Evolutionary conservation across 1,140 invertebrate species (phyloP).

Genomic region (Drosophila neocordata): DNA sequence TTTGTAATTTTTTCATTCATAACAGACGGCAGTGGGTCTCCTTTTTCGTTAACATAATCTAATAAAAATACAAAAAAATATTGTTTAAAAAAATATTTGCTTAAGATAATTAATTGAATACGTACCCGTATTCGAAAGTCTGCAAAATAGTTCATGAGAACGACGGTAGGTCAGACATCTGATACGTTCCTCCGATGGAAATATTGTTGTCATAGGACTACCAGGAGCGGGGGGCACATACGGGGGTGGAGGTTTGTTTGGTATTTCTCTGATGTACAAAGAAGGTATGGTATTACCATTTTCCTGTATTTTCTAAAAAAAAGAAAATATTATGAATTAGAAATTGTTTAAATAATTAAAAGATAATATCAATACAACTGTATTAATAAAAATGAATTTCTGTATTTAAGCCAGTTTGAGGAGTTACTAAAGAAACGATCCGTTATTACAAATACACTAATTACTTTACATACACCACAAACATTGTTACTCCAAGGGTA

Average conservation of each 20-base stretch:
- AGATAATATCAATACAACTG: too few relatives aligned
- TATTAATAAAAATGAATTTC: too few relatives aligned
- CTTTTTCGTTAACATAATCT: slow-evolving; percentile 12
- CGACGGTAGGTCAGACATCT: slow-evolving; percentile 50
- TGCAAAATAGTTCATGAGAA: slow-evolving; percentile 46
- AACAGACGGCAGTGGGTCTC: slow-evolving; percentile 26
- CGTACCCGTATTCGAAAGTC: slow-evolving; percentile 37
- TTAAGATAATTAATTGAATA: neutral
- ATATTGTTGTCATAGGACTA: slow-evolving; percentile 61
- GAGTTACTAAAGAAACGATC: too few relatives aligned
- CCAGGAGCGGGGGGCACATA: slow-evolving; percentile 57
- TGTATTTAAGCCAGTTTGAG: too few relatives aligned
- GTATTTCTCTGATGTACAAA: slow-evolving; percentile 52
- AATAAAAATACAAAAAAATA: neutral
- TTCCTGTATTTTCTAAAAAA: neutral
- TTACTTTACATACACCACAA: neutral
- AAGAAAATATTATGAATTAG: too few relatives aligned
- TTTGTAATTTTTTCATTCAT: slow-evolving; percentile 58
- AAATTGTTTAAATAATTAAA: too few relatives aligned
- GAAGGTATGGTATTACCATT: slow-evolving; percentile 8
- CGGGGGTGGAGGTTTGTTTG: slow-evolving; percentile 61
- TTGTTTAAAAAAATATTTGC: neutral
- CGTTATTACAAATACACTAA: neutral
- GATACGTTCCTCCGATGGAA: slow-evolving; percentile 56
- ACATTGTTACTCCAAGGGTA: neutral